phyloP scores from a whole-genome alignment of 1,140 invertebrate genomes.

The Drosophila mayri region DNA sequence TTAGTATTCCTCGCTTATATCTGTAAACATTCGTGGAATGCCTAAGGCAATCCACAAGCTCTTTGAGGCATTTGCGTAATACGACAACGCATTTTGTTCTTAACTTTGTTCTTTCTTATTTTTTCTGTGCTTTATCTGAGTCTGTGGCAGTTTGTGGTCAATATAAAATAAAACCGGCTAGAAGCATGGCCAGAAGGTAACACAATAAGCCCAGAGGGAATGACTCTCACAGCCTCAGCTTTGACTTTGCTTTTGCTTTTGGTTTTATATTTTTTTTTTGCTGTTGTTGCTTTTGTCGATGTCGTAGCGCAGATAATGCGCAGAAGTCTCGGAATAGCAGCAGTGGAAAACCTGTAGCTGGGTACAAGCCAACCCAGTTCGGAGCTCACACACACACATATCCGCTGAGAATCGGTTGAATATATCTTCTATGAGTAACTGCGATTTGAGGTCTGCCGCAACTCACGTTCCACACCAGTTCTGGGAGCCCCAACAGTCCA shows the following conservation, averaged over 20 bases:
- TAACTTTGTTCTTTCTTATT: conserved; percentile 10
- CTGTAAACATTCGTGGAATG: conserved; percentile 18
- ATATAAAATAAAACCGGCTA: conserved; percentile 67
- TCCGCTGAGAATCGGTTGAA: conserved; percentile 20
- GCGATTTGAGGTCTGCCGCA: conserved; percentile 38
- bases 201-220: conserved; percentile 57
- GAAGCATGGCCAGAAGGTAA: conserved; percentile 70
- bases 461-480: conserved; percentile 77
- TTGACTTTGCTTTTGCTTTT: conserved; percentile 11
- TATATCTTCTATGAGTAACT: conserved; percentile 73
- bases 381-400: background rate
- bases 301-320: conserved; percentile 62
- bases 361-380: conserved; percentile 51
- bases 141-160: conserved; percentile 59
- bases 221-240: conserved; percentile 49
- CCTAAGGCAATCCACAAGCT: conserved; percentile 27
- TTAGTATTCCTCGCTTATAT: conserved; percentile 23
- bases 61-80: conserved; percentile 57
- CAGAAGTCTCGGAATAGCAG: conserved; percentile 56
- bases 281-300: conserved; percentile 17
- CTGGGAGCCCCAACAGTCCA: conserved; percentile 38
- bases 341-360: conserved; percentile 65
- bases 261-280: conserved; percentile 1
- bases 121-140: background rate
- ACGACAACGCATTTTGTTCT: conserved; percentile 61